phyloP scores from a whole-genome alignment of 2,113 vertebrate genomes.

The Illadopsis cleaveri region DNA sequence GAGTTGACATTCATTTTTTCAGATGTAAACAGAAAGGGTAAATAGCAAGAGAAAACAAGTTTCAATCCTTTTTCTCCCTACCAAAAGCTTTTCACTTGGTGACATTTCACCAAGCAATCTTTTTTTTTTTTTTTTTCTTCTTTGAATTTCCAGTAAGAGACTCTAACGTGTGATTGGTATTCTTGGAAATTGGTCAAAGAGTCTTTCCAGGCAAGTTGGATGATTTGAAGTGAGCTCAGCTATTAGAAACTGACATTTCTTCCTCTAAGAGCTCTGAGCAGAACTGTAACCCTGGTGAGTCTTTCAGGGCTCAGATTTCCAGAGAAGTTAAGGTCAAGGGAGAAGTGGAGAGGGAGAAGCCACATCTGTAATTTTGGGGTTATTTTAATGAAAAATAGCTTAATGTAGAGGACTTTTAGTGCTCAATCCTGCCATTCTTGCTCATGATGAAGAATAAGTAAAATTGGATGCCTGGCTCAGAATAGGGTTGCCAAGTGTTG shows the following conservation, averaged over 20 bases:
- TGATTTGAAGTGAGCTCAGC: background rate
- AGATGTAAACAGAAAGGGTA: background rate
- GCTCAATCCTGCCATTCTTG: background rate
- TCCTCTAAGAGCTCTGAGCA: background rate
- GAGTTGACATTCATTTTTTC: background rate
- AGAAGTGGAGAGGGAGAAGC: background rate
- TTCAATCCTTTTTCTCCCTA: background rate
- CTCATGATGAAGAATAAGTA: background rate
- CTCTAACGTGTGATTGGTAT: background rate
- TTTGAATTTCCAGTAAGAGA: background rate
- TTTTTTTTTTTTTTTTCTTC: background rate
- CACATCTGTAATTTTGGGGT: too few relatives aligned
- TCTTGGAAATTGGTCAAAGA: background rate
- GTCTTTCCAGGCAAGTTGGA: background rate
- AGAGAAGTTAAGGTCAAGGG: background rate
- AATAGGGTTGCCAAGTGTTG: background rate
- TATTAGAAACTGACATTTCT: background rate
- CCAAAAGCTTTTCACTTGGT: background rate
- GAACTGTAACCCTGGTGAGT: background rate
- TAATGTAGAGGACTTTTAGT: background rate
- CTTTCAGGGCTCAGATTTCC: background rate
- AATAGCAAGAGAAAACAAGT: background rate
- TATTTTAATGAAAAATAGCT: background rate
- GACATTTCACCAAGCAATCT: background rate
- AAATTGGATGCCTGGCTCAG: background rate